Percentiles rank a stretch among this genome's conserved stretches.
phyloP scores from a whole-genome alignment of 92 coral and sea anemone genomes.

The Diadumene lineata region DNA sequence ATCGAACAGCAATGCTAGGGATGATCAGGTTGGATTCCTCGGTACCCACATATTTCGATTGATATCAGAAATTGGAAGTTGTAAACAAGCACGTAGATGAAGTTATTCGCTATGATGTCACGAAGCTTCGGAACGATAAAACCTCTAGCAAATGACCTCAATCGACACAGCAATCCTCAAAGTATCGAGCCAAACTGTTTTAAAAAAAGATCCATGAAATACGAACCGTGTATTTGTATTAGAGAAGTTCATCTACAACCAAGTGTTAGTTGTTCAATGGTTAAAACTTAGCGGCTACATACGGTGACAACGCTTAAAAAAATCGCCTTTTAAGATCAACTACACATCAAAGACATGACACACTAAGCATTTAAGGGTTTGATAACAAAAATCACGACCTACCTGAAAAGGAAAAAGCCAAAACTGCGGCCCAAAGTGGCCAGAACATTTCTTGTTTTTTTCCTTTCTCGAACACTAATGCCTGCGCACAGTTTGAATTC shows the following conservation, averaged over 20 bases:
- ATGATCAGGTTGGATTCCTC: background rate
- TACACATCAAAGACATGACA: constrained; percentile 2
- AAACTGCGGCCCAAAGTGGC: constrained; percentile 48
- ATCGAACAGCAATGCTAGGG: constrained; percentile 1
- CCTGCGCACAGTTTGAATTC: constrained; percentile 44
- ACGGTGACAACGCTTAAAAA: constrained; percentile 17
- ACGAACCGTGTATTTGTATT: constrained; percentile 16
- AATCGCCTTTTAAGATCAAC: background rate
- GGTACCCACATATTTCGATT: constrained; percentile 9
- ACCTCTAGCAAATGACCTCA: constrained; percentile 13
- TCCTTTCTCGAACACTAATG: constrained; percentile 32
- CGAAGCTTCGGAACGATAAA: constrained; percentile 16
- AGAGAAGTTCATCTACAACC: constrained; percentile 31
- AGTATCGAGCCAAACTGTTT: constrained; percentile 10
- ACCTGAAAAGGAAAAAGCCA: constrained; percentile 36
- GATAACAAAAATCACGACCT: constrained; percentile 13
- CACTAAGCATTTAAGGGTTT: constrained; percentile 18
- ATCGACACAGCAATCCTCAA: constrained; percentile 16
- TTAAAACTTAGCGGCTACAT: constrained; percentile 22
- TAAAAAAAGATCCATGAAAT: constrained; percentile 13
- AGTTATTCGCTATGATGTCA: constrained; percentile 22
- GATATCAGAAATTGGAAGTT: constrained; percentile 48
- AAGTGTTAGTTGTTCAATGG: constrained; percentile 29
- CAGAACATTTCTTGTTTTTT: constrained; percentile 41
- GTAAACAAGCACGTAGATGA: constrained; percentile 46